These are phyloP conservation scores for Zaprionus kolodkinae DNA, from an alignment of 1,140 invertebrate species.

Conservation along the genomic window DNA sequence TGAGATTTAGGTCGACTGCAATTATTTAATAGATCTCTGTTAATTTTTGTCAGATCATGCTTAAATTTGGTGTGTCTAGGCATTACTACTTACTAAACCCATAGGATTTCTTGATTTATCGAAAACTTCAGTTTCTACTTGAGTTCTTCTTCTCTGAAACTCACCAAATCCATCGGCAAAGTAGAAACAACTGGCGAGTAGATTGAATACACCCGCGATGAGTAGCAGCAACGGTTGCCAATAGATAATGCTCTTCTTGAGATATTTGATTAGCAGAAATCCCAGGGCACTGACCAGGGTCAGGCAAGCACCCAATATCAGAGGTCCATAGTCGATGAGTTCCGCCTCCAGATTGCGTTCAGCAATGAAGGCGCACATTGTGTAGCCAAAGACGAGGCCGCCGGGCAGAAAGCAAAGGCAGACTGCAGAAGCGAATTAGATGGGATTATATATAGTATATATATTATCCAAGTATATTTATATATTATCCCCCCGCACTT, in stretches of 20 bases:
- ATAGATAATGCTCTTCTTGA: conserved; percentile 70
- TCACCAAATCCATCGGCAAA: conserved; percentile 76
- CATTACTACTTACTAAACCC: too few species aligned
- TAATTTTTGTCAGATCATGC: too few species aligned
- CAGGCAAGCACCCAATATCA: conserved; percentile 70
- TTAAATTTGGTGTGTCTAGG: too few species aligned
- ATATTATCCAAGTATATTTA: neutral
- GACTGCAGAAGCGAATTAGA: conserved; percentile 35
- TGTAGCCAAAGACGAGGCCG: conserved; percentile 78
- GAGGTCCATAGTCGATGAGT: conserved; percentile 67
- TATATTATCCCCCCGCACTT: too few species aligned
- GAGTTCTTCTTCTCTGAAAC: conserved; percentile 4
- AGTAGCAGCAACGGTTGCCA: conserved; percentile 71
- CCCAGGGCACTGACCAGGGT: conserved; percentile 52
- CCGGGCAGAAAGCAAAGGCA: conserved; percentile 74
- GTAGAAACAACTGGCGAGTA: conserved; percentile 77
- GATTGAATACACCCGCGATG: conserved; percentile 55
- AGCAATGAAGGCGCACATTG: conserved; percentile 72
- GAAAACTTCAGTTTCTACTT: too few species aligned
- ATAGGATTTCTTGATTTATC: too few species aligned
- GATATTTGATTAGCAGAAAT: conserved; percentile 62
- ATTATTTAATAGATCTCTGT: too few species aligned
- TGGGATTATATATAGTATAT: neutral
- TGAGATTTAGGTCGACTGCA: neutral
- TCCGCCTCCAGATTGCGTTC: conserved; percentile 49